Conservation (phyloP, 2,888 invertebrate species). For the Teleiodes luculella region DNA sequence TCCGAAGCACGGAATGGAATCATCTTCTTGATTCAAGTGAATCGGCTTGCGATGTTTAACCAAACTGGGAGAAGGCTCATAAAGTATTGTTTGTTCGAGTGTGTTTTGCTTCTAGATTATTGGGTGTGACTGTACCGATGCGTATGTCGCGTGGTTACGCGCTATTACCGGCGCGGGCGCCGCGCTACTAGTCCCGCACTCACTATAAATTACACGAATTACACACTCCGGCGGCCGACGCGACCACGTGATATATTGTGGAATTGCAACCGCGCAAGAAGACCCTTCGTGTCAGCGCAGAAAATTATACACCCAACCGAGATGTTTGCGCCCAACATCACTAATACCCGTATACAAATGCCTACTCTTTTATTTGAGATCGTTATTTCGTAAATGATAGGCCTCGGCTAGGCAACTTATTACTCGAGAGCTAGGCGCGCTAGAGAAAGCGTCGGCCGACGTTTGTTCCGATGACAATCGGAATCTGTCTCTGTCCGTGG, state of each 20-base stretch:
- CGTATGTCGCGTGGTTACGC: conserved; percentile 71
- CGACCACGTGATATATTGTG: conserved; percentile 72
- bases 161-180: conserved; percentile 63
- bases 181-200: conserved; percentile 63
- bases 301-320: conserved; percentile 67
- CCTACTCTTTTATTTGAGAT: conserved; percentile 60
- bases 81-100: no score
- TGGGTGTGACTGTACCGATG: no score
- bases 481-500: conserved; percentile 61
- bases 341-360: conserved; percentile 52
- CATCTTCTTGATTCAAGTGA: no score
- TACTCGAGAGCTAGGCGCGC: conserved; percentile 51
- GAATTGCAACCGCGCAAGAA: conserved; percentile 39
- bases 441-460: conserved; percentile 49
- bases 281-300: conserved; percentile 63
- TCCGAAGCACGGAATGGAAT: no score
- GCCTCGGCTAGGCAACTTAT: conserved; percentile 62
- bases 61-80: no score
- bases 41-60: no score
- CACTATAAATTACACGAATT: conserved; percentile 75
- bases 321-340: conserved; percentile 55
- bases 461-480: conserved; percentile 70
- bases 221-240: conserved; percentile 61
- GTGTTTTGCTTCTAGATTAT: no score
- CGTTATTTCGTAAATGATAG: conserved; percentile 71